These are phyloP conservation scores for Corythornis madagascariensis DNA, from an alignment of 2,113 vertebrate species.

Conservation along the genomic window DNA sequence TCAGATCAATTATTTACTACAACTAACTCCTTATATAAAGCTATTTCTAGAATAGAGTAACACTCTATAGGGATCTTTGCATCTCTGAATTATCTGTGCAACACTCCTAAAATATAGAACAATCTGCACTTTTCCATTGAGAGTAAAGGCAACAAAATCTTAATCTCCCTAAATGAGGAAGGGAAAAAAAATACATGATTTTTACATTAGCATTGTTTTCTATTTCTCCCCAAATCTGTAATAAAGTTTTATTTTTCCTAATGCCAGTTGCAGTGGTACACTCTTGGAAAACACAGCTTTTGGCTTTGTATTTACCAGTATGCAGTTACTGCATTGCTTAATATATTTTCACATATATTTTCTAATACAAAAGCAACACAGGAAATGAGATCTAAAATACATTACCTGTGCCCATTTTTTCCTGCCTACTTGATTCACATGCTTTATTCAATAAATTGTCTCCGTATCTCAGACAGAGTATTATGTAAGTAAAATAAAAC, in stretches of 20 bases:
- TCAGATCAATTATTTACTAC: background rate
- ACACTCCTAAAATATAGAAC: background rate
- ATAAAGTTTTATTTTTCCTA: constrained; percentile 50
- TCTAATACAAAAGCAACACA: background rate
- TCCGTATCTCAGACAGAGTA: background rate
- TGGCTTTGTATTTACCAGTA: background rate
- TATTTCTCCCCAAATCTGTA: background rate
- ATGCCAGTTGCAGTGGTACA: background rate
- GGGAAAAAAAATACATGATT: background rate
- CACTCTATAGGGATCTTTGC: background rate
- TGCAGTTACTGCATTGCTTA: background rate
- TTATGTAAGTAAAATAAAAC: background rate
- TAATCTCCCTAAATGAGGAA: background rate
- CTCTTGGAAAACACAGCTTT: constrained; percentile 14
- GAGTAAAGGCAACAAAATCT: constrained; percentile 17
- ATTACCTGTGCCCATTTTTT: background rate
- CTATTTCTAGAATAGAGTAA: background rate
- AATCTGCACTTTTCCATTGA: background rate
- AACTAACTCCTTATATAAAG: background rate
- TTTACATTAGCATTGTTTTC: constrained; percentile 37
- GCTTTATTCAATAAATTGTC: background rate
- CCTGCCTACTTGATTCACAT: background rate
- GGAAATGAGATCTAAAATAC: constrained; percentile 10
- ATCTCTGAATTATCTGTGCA: background rate
- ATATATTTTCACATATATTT: background rate